Conservation (phyloP, 2,113 vertebrate species). For the Planiliza haematocheilus region DNA sequence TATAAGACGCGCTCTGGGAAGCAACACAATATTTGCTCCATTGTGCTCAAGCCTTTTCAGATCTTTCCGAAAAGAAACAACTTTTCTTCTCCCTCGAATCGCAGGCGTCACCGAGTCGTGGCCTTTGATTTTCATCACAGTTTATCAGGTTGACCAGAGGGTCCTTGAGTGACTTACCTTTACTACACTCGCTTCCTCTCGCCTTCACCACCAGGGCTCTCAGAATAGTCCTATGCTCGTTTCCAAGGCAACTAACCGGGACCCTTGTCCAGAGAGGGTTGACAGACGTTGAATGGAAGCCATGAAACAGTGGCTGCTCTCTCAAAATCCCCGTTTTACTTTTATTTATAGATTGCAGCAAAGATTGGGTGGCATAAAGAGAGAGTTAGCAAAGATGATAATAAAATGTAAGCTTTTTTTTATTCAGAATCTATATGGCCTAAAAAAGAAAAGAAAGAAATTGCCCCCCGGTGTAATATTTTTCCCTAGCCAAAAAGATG, state of each 20-base stretch:
- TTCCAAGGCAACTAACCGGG: slow-evolving; percentile 83
- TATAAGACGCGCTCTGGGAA: slow-evolving; percentile 31
- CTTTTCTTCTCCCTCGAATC: slow-evolving; percentile 26
- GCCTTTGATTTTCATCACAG: slow-evolving; percentile 67
- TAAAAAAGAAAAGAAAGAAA: slow-evolving; percentile 12
- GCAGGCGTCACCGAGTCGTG: slow-evolving; percentile 26
- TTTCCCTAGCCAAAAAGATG: slow-evolving; percentile 48
- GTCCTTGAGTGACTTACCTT: slow-evolving; percentile 74
- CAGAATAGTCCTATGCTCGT: slow-evolving; percentile 81
- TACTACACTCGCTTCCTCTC: slow-evolving; percentile 58
- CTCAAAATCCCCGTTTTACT: slow-evolving; percentile 22
- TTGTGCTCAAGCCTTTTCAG: slow-evolving; percentile 40
- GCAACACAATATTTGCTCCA: slow-evolving; percentile 30
- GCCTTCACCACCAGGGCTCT: slow-evolving; percentile 56
- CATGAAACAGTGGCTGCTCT: slow-evolving; percentile 50
- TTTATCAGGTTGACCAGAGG: slow-evolving; percentile 66
- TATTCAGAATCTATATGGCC: not conserved
- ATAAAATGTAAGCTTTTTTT: slow-evolving; percentile 7
- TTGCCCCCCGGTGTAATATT: slow-evolving; percentile 29
- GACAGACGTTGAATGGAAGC: slow-evolving; percentile 68
- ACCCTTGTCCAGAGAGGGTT: slow-evolving; percentile 78
- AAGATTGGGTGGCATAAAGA: slow-evolving; percentile 4
- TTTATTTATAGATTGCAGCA: slow-evolving; percentile 41
- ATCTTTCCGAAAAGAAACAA: slow-evolving; percentile 29
- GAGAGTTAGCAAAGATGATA: slow-evolving; percentile 1